Percentiles rank a stretch among this genome's conserved stretches.
phyloP scores from a whole-genome alignment of 2,797 vertebrate species.

The Carduelis carduelis region DNA sequence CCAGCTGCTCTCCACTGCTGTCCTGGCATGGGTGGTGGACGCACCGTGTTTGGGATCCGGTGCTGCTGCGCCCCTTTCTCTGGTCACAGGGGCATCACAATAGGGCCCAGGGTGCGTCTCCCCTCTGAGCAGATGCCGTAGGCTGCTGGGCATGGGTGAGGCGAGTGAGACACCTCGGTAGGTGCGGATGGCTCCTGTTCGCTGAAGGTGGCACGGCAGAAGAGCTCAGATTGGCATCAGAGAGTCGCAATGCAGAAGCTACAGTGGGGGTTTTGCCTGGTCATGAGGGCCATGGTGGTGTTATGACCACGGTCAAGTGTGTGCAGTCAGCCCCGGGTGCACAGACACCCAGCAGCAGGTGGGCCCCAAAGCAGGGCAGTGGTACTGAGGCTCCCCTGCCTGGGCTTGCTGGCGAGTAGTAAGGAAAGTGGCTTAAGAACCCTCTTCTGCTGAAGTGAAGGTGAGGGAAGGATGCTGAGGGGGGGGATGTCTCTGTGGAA shows the following conservation, averaged over 20 bases:
- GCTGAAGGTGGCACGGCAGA: accelerated
- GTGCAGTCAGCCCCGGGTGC: accelerated
- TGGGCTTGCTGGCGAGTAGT: accelerated
- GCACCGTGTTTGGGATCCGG: accelerated
- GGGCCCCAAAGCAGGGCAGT: accelerated
- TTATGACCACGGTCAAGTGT: accelerated
- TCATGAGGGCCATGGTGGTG: accelerated
- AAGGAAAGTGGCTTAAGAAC: background rate
- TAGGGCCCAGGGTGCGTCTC: accelerated
- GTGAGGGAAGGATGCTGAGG: background rate
- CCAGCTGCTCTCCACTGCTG: accelerated
- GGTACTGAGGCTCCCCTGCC: background rate
- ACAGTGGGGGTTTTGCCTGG: accelerated
- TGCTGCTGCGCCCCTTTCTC: background rate
- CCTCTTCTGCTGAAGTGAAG: accelerated
- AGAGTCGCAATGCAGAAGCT: accelerated
- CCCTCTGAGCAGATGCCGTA: accelerated
- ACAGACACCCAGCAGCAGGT: accelerated
- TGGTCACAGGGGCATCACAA: accelerated
- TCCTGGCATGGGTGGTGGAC: accelerated
- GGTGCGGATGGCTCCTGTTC: accelerated
- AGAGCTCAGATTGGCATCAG: accelerated
- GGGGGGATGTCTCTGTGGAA: background rate
- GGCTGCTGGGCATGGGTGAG: background rate
- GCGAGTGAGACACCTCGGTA: accelerated